Percentiles rank a stretch among this genome's conserved stretches.
Evolutionary conservation across 1,140 invertebrate genomes (phyloP).

Genomic region (Diorhabda carinulata): DNA sequence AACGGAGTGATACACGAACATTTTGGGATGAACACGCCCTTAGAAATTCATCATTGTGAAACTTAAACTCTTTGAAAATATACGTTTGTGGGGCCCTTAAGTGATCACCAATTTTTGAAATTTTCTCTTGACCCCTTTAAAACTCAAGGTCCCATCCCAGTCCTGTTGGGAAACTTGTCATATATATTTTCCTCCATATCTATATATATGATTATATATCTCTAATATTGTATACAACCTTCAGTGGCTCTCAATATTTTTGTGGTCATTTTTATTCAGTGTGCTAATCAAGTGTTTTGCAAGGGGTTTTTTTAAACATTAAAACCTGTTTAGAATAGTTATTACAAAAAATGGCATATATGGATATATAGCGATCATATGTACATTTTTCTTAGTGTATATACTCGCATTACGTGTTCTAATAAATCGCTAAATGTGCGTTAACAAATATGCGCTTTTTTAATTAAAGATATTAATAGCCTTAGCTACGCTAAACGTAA

Average conservation of each 20-base stretch:
- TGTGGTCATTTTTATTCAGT: slow-evolving; percentile 5
- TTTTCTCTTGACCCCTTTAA: no score
- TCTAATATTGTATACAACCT: not conserved
- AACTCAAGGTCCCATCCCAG: no score
- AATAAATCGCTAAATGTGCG: not conserved
- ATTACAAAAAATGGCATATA: not conserved
- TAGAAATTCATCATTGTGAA: no score
- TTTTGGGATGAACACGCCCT: no score
- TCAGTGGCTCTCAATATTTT: slow-evolving; percentile 7
- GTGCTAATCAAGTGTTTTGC: slow-evolving; percentile 18
- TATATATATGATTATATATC: no score
- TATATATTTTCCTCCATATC: no score
- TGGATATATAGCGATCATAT: slow-evolving; percentile 11
- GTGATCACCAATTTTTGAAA: no score
- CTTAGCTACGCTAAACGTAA: no score
- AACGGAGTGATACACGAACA: no score
- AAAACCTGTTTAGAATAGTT: slow-evolving; percentile 7
- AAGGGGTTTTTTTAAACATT: slow-evolving; percentile 10
- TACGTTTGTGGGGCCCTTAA: no score
- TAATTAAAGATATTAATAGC: not conserved
- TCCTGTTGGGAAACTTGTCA: no score
- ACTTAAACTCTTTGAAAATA: no score
- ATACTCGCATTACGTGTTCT: slow-evolving; percentile 10
- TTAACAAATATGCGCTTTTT: not conserved
- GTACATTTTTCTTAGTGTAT: slow-evolving; percentile 14